phyloP scores from a whole-genome alignment of 1,140 invertebrate genomes.

The Dendrolimus punctatus region DNA sequence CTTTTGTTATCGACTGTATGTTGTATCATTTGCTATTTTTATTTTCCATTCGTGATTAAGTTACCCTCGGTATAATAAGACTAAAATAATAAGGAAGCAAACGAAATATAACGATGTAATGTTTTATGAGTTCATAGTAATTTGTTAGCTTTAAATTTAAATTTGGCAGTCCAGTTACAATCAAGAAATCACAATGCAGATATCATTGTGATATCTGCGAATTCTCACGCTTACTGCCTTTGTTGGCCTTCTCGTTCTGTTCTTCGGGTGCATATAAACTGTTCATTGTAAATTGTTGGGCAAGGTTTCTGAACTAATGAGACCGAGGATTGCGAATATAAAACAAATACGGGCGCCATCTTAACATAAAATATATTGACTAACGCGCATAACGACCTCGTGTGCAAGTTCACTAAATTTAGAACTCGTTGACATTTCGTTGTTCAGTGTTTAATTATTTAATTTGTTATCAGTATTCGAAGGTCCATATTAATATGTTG shows the following conservation, averaged over 20 bases:
- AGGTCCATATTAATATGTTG: not conserved
- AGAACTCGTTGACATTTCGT: slow-evolving; percentile 34
- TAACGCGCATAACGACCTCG: slow-evolving; percentile 47
- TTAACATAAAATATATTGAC: slow-evolving; percentile 29
- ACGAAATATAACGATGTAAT: no score
- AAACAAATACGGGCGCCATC: slow-evolving; percentile 32
- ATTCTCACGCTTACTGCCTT: slow-evolving; percentile 23
- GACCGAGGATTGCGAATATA: slow-evolving; percentile 29
- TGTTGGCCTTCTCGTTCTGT: slow-evolving; percentile 29
- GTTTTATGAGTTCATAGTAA: no score
- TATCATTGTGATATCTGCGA: slow-evolving; percentile 20
- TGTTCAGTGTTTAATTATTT: slow-evolving; percentile 6
- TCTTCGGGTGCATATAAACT: slow-evolving; percentile 21
- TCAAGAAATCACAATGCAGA: not conserved
- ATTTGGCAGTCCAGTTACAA: no score
- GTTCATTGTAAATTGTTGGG: slow-evolving; percentile 32
- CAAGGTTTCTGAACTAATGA: slow-evolving; percentile 40
- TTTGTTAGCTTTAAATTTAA: no score
- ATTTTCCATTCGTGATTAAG: no score
- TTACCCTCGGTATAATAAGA: no score
- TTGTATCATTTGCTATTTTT: no score
- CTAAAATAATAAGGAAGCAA: no score
- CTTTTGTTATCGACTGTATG: no score
- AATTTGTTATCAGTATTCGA: not conserved
- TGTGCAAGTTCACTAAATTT: slow-evolving; percentile 45